These are phyloP conservation scores for Egretta garzetta DNA, from an alignment of 2,113 vertebrate species.

Conservation along the genomic window DNA sequence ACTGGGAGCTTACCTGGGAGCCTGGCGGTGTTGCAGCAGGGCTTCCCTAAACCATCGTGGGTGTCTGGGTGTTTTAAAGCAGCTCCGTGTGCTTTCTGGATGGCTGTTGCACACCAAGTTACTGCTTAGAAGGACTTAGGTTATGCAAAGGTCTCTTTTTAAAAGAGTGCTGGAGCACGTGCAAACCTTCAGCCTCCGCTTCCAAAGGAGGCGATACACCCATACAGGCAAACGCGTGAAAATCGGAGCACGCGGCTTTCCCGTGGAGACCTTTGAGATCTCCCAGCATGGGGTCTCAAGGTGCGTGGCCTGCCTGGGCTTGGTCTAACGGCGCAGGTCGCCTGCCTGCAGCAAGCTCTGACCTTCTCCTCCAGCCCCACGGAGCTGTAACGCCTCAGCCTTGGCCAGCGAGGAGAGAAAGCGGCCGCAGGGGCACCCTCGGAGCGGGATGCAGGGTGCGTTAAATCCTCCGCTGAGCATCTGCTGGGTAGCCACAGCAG, in stretches of 20 bases:
- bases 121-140: not conserved
- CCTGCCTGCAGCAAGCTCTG: not conserved
- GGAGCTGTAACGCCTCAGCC: not conserved
- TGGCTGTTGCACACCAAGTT: not conserved
- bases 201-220: not conserved
- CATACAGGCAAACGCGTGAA: not conserved
- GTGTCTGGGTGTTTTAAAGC: not conserved
- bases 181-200: not conserved
- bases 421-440: rapidly evolving
- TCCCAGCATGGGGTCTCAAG: rapidly evolving
- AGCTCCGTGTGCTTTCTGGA: not conserved
- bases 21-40: not conserved
- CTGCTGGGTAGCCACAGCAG: not conserved
- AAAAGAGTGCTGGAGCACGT: not conserved
- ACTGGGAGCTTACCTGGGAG: not conserved
- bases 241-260: rapidly evolving
- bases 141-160: not conserved
- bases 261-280: not conserved
- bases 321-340: rapidly evolving
- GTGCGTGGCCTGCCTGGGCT: not conserved
- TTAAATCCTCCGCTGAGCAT: not conserved
- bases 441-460: not conserved
- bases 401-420: not conserved
- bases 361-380: not conserved
- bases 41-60: not conserved